These are phyloP conservation scores for Lota lota DNA, from an alignment of 2,113 vertebrate species.

Conservation along the genomic window DNA sequence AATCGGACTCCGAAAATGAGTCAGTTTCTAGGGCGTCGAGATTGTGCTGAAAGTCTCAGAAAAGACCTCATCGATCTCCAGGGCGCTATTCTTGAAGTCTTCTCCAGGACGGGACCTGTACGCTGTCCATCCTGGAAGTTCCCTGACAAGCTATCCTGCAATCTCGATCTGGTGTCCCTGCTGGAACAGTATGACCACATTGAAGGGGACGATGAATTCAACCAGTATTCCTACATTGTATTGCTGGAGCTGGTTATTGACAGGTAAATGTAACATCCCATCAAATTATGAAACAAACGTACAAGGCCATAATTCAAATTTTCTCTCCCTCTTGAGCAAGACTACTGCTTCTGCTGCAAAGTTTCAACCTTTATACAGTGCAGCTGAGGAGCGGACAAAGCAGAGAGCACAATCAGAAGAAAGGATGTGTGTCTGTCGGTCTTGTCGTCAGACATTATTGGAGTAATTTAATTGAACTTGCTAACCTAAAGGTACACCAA, in stretches of 20 bases:
- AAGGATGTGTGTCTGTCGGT: conserved; percentile 80
- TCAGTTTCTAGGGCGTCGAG: conserved; percentile 74
- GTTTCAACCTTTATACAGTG: conserved; percentile 76
- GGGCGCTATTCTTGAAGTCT: conserved; percentile 80
- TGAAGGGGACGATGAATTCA: conserved; percentile 78
- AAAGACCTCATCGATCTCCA: conserved; percentile 89
- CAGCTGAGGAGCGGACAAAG: conserved; percentile 44
- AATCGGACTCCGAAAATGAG: conserved; percentile 50
- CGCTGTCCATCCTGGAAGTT: conserved; percentile 90
- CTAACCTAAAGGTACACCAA: conserved; percentile 44
- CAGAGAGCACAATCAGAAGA: conserved; percentile 12
- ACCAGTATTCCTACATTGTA: conserved; percentile 84
- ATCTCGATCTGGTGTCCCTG: conserved; percentile 81
- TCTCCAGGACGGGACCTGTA: conserved; percentile 79
- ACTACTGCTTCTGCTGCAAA: conserved; percentile 88
- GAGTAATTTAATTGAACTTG: conserved; percentile 77
- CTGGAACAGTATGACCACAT: conserved; percentile 81
- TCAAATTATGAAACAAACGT: background rate
- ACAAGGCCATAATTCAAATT: background rate
- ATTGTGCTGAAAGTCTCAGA: conserved; percentile 85
- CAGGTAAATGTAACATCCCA: background rate
- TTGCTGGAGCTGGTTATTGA: conserved; percentile 83
- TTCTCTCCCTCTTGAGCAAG: conserved; percentile 55
- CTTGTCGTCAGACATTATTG: conserved; percentile 82
- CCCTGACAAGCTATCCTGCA: conserved; percentile 82